These are phyloP conservation scores for Muscidifurax raptorellus DNA, from an alignment of 1,140 invertebrate genomes.

Conservation along the genomic window DNA sequence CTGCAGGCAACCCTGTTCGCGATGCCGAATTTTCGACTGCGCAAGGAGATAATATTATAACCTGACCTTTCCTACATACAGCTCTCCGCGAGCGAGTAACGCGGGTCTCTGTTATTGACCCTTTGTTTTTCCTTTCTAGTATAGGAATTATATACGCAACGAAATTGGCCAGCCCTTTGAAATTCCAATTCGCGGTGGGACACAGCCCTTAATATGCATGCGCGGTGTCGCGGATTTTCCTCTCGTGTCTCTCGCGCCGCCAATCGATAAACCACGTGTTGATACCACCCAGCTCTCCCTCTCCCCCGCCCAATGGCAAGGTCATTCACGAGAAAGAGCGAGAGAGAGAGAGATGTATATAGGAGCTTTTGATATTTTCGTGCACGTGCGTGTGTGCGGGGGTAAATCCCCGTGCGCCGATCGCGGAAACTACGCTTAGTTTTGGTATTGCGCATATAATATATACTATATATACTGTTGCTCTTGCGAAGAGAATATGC, in stretches of 20 bases:
- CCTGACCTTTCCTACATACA: neutral
- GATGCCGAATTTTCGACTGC: neutral
- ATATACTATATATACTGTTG: too few relatives aligned
- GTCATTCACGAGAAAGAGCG: neutral
- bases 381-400: neutral
- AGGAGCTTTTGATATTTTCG: neutral
- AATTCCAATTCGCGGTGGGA: neutral
- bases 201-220: too few relatives aligned
- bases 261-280: conserved; percentile 46
- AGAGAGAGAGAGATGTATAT: neutral
- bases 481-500: too few relatives aligned
- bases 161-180: neutral
- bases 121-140: too few relatives aligned
- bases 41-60: neutral
- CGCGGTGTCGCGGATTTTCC: neutral
- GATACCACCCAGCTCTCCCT: neutral
- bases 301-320: conserved; percentile 31
- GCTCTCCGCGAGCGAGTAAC: too few relatives aligned
- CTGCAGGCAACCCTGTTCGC: neutral
- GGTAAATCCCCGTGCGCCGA: neutral
- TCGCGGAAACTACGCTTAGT: neutral
- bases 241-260: conserved; percentile 50
- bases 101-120: too few relatives aligned
- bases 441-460: too few relatives aligned
- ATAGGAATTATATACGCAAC: too few relatives aligned